phyloP scores from a whole-genome alignment of 2,888 invertebrate species.

The Herminia tarsipennalis region DNA sequence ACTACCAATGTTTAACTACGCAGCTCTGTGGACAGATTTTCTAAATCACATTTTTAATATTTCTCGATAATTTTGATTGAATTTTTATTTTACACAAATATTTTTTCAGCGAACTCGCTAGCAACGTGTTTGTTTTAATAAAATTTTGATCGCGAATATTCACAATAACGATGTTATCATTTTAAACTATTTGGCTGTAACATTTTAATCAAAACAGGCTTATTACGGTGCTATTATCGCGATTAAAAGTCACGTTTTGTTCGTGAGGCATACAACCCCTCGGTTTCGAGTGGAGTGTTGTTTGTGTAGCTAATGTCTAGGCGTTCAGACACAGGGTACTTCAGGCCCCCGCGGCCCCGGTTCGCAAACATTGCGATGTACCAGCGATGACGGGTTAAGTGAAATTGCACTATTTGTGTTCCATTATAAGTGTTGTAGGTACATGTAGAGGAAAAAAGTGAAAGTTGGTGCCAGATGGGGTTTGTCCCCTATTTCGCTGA shows the following conservation, averaged over 20 bases:
- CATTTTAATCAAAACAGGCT: constrained; percentile 9
- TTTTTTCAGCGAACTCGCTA: constrained; percentile 1
- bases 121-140: no score
- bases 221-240: constrained; percentile 19
- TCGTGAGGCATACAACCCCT: constrained; percentile 22
- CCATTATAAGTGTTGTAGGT: constrained; percentile 17
- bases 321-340: constrained; percentile 36
- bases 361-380: constrained; percentile 25
- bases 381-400: constrained; percentile 35
- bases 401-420: constrained; percentile 40
- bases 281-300: constrained; percentile 32
- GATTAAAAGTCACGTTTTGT: constrained; percentile 30
- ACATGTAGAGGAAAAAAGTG: neutral
- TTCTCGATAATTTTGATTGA: constrained; percentile 55
- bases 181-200: neutral
- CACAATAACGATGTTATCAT: no score
- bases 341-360: constrained; percentile 36
- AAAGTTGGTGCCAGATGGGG: neutral
- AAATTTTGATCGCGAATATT: no score
- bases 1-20: constrained; percentile 49
- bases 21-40: constrained; percentile 42
- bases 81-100: constrained; percentile 14
- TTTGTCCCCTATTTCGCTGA: neutral
- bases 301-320: constrained; percentile 41
- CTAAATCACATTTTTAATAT: constrained; percentile 46